Conservation (phyloP, 2,888 invertebrate species). For the Cosmopolites sordidus region DNA sequence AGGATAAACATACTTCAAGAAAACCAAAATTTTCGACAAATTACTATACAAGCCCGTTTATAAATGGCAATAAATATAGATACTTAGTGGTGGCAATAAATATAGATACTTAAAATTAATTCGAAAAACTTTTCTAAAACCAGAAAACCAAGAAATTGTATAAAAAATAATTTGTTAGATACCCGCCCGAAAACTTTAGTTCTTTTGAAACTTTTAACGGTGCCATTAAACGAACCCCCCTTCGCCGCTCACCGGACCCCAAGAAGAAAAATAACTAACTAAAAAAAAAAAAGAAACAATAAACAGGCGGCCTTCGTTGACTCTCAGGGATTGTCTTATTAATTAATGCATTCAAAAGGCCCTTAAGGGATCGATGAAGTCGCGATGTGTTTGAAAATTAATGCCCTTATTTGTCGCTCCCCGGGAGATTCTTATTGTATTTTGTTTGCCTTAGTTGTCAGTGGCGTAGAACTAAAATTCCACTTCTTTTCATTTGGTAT, state of each 20-base stretch:
- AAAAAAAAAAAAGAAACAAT: conserved; percentile 27
- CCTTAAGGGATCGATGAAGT: conserved; percentile 30
- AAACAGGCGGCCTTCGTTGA: conserved; percentile 23
- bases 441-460: conserved; percentile 18
- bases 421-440: conserved; percentile 24
- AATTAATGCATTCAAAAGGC: conserved; percentile 29
- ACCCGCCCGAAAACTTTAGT: too few species aligned
- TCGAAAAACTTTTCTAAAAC: too few species aligned
- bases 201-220: background rate
- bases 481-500: too few species aligned
- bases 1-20: too few species aligned
- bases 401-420: conserved; percentile 29
- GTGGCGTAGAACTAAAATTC: conserved; percentile 6
- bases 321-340: conserved; percentile 27
- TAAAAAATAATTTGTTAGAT: too few species aligned
- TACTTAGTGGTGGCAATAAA: too few species aligned
- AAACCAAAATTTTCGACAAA: too few species aligned
- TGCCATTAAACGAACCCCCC: background rate
- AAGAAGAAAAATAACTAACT: conserved; percentile 22
- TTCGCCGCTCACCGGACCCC: background rate
- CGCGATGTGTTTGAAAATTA: conserved; percentile 29
- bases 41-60: too few species aligned
- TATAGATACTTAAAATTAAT: too few species aligned
- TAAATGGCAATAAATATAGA: too few species aligned
- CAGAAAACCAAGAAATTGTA: too few species aligned